Percentiles rank a stretch among this genome's conserved stretches.
Evolutionary conservation across 2,888 invertebrate species (phyloP).

Genomic region (Synanthedon vespiformis): DNA sequence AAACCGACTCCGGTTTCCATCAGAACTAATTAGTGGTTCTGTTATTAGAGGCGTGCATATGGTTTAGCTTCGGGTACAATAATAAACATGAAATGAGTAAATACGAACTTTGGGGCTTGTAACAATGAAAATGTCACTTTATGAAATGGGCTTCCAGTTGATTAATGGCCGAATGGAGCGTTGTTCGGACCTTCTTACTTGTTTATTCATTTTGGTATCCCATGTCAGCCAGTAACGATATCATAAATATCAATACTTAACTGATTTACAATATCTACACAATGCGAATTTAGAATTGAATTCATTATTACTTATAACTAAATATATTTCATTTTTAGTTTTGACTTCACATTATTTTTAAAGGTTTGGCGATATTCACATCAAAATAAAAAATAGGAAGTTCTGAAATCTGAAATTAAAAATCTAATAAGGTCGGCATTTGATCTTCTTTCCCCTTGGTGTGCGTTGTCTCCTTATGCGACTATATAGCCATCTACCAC

Average conservation of each 20-base stretch:
- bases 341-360: too few species aligned
- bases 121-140: slow-evolving; percentile 68
- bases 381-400: too few species aligned
- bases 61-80: not conserved
- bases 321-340: too few species aligned
- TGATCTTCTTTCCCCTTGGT: too few species aligned
- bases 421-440: too few species aligned
- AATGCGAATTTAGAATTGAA: not conserved
- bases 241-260: slow-evolving; percentile 29
- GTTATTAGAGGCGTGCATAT: not conserved
- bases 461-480: too few species aligned
- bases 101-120: slow-evolving; percentile 46
- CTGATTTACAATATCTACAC: slow-evolving; percentile 1
- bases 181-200: slow-evolving; percentile 43
- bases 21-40: slow-evolving; percentile 4
- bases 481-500: too few species aligned
- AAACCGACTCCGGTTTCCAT: not conserved
- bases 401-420: too few species aligned
- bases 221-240: slow-evolving; percentile 19
- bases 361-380: too few species aligned
- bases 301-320: too few species aligned
- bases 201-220: slow-evolving; percentile 41
- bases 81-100: slow-evolving; percentile 8
- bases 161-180: slow-evolving; percentile 52
- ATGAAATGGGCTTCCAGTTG: slow-evolving; percentile 56